Evolutionary conservation across 2,888 invertebrate genomes (phyloP), one percentile per base, ranked within the genome.

Genomic region (Drosophila affinis): DNA sequence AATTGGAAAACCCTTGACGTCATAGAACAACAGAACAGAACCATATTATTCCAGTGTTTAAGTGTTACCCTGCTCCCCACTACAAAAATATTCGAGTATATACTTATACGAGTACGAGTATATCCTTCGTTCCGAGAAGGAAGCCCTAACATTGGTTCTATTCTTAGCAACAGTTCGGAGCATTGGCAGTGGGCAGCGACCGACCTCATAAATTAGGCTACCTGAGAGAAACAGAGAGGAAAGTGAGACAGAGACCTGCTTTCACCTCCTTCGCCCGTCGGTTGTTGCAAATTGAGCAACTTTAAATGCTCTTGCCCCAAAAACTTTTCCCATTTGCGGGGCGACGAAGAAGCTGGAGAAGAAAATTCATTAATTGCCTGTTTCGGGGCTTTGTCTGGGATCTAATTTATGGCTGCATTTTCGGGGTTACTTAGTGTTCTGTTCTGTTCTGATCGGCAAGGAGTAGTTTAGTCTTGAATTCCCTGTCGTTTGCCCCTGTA

Each of bases 391-490:
- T 67, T 67, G 67, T 67, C 69, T 69, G 67, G 67, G 46, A 45
- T 68, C 57, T 69, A 67, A 67, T 67, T 67, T 67, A 67, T 67
- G 69, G 67, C 67, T 67, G 67, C 69, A 68, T 69, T 67, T 67
- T 39, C 39, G 39, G 14, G 67, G 67, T 67, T 67, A 67, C 67
- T 67, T 67, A 67, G 34, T 68, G 57, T 51, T 57, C 67, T 27
- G n/a, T n/a, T n/a, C n/a, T n/a, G 45, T 7, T 12, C 45, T 3
- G 21, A 21, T 21, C 21, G 21, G 21, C 21, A 21, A 21, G 27
- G 27, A 68, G 57, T 67, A 67, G 65, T 21, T 21, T 21, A 21
- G 21, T 21, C 21, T 21, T 3, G 21, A 21, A 21, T 21, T 21
- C 21, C 34, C 12, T 12, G 12, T 5, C 1, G 34, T 34, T 12